phyloP scores from a whole-genome alignment of 2,888 invertebrate genomes.

The Athalia circularis region DNA sequence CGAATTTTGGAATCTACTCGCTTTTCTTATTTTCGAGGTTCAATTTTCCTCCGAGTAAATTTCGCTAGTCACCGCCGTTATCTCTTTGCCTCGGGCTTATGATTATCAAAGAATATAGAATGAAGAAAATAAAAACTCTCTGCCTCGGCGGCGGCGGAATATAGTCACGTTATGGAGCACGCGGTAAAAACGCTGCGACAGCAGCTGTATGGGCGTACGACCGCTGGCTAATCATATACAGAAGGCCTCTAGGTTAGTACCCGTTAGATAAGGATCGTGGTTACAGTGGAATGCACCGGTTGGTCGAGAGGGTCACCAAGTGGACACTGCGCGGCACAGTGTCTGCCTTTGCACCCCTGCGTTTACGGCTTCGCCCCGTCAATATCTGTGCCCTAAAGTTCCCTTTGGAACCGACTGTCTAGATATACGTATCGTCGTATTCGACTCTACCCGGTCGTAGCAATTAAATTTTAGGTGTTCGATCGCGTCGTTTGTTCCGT shows the following conservation, averaged over 20 bases:
- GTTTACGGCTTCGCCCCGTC: conserved; percentile 4
- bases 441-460: no score
- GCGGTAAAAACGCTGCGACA: no score
- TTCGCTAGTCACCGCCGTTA: no score
- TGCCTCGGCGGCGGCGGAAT: no score
- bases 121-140: no score
- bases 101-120: neutral
- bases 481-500: conserved; percentile 48
- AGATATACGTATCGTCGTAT: no score
- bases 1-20: no score
- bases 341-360: neutral
- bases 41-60: no score
- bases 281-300: conserved; percentile 47
- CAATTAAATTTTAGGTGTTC: conserved; percentile 57
- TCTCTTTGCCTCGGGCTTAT: no score
- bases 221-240: conserved; percentile 44
- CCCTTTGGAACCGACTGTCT: conserved; percentile 34
- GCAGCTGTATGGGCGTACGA: conserved; percentile 46
- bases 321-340: conserved; percentile 17
- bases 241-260: conserved; percentile 42
- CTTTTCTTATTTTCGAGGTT: no score
- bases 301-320: conserved; percentile 40
- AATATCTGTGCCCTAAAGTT: conserved; percentile 2
- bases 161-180: conserved; percentile 2
- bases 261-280: conserved; percentile 47